Base-by-base conservation (phyloP, 2,888 invertebrate species). In the Agelastica alni region DNA sequence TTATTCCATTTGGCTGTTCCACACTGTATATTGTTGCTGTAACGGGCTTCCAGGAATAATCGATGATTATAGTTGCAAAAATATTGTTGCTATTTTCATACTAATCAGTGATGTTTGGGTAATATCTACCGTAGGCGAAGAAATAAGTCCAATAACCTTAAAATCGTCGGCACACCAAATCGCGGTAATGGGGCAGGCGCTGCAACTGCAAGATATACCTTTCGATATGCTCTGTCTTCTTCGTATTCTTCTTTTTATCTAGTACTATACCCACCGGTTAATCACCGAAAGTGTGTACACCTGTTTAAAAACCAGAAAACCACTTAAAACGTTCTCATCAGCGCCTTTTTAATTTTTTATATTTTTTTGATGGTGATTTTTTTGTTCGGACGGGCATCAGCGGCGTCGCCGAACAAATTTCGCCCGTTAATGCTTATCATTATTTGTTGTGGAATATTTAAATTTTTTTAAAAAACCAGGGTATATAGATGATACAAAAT, bases 291-390 rank as follows among this genome's bases (percentile, higher is more conserved):
- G 10, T n/a, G 20, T 3, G 7, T 34, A 14, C 45, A 45, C 45
- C 45, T 45, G 45, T 31, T 45, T 10, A 13, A n/a, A 22, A 45
- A 13, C 22, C 32, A 45, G 32, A 45, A 30, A 32, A 20, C 32
- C 34, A 34, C 28, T 45, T 45, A 45, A 45, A 34, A 7, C 13
- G 20, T 20, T 45, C 45, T 45, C 45, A 45, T 45, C 45, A 45
- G 2, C 32, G 34, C 45, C 32, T 45, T 13, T 34, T 34, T 45
- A 3, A 18, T 1, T 12, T 44, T 31, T n/a, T n/a, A n/a, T 44
- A 36, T 16, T 9, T 17, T 37, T 18, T 37, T 16, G 4, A 10
- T 32, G 14, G 13, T 12, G 37, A 20, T 5, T 4, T 22, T 26
- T 26, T 1, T 26, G 26, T 9, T 2, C 3, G 9, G 26, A 26